Evolutionary conservation across 2,888 invertebrate species (phyloP), one percentile per base, ranked within the genome.

Genomic region (Agriotes lineatus): DNA sequence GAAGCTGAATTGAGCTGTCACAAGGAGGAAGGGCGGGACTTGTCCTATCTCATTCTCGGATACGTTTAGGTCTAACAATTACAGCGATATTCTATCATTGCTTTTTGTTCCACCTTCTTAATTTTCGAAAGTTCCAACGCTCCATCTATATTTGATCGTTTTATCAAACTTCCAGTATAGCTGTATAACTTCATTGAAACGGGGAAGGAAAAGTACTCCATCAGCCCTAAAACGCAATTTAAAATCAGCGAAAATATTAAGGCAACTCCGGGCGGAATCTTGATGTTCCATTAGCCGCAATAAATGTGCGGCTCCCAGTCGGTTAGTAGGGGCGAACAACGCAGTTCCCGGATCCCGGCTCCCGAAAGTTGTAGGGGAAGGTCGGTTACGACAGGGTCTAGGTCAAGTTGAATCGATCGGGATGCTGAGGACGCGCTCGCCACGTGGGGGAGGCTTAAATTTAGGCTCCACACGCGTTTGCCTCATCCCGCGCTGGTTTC

Each of bases 321-420:
- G 52, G 52, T 52, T 52, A 52, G 48, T 42, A 33, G 56, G 20
- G 18, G 33, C 56, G 10, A 12, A 52, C 30, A 56, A 56, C 56
- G 56, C 56, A 39, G 39, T 20, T 14, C 19, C 56, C 12, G 56
- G 20, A 20, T 10, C 22, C 16, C 14, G 12, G 58, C 25, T 10
- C 39, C 52, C 16, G 20, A 44, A 62, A 54, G 39, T 45, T 57
- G 62, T 63, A 69, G 48, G 65, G 70, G 69, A 71, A 73, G 73
- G 73, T 73, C 73, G 66, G 67, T 68, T 66, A 61, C 61, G 64
- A 70, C 72, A 75, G 67, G 75, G 73, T 75, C 75, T 71, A 74
- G 75, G 75, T 72, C 75, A 70, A 39, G 62, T 54, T 56, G 57
- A 58, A 75, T 75, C 73, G 75, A 75, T 74, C 18, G 67, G 69